These are phyloP conservation scores for Eublepharis macularius DNA, from an alignment of 2,113 vertebrate genomes.

Conservation along the genomic window DNA sequence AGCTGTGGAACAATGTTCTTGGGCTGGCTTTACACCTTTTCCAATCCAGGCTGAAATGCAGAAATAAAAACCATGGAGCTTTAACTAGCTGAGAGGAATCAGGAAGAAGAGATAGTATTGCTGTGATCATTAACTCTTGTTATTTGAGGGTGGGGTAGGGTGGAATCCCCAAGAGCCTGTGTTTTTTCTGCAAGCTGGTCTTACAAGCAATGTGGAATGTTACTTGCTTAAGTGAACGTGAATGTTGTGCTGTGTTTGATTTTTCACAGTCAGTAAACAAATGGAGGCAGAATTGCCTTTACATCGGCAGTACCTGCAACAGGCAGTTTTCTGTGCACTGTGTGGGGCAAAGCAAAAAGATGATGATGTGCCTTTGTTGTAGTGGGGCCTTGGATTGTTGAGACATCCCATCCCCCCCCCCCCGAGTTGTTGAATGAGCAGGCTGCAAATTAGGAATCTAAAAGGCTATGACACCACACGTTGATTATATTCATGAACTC, in stretches of 20 bases:
- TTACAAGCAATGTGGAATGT: background rate
- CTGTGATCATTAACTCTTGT: background rate
- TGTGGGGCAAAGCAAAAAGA: background rate
- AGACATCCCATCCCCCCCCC: too few species aligned
- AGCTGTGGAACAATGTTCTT: conserved; percentile 1
- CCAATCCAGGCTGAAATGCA: background rate
- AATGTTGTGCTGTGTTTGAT: background rate
- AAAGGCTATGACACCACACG: background rate
- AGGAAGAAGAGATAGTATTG: background rate
- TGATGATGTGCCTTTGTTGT: background rate
- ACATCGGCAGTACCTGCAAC: background rate
- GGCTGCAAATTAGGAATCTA: background rate
- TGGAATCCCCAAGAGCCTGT: background rate
- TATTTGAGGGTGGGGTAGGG: background rate
- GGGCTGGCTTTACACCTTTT: background rate
- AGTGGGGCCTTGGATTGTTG: background rate
- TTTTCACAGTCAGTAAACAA: background rate
- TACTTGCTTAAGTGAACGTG: background rate
- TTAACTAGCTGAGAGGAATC: background rate
- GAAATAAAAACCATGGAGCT: background rate
- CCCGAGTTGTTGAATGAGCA: background rate
- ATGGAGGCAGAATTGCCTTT: background rate
- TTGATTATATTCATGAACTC: background rate
- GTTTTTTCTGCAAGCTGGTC: background rate
- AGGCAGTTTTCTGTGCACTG: background rate